Percentiles rank a stretch among this genome's conserved stretches.
Conservation (phyloP, 1,140 invertebrate species). For the Euura saliciscinereae region DNA sequence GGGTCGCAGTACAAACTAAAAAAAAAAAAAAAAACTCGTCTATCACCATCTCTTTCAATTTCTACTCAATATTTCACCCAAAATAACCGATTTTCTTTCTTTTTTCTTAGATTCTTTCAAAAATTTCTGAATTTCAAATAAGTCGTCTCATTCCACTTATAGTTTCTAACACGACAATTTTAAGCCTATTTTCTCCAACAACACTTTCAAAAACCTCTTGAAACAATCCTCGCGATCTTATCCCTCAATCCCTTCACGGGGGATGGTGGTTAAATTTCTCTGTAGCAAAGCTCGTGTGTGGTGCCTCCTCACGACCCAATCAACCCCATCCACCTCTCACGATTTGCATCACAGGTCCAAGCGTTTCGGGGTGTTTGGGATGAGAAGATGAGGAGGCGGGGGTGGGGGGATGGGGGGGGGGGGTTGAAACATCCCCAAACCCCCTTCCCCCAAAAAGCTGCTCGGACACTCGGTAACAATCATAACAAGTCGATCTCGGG, state of each 20-base stretch:
- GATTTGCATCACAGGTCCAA: constrained; percentile 57
- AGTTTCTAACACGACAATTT: too few relatives aligned
- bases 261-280: too few relatives aligned
- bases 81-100: too few relatives aligned
- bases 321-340: constrained; percentile 27
- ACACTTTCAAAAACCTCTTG: too few relatives aligned
- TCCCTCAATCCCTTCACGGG: too few relatives aligned
- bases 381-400: constrained; percentile 2
- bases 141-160: too few relatives aligned
- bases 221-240: too few relatives aligned
- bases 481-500: constrained; percentile 54
- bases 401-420: constrained; percentile 12
- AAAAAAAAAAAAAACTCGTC: not conserved
- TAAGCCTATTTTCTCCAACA: too few relatives aligned
- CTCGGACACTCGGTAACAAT: constrained; percentile 59
- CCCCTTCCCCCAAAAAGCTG: constrained; percentile 38
- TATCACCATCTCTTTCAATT: not conserved
- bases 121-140: too few relatives aligned
- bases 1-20: not conserved
- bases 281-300: too few relatives aligned
- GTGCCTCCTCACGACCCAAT: not conserved
- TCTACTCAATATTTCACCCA: too few relatives aligned
- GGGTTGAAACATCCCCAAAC: constrained; percentile 9
- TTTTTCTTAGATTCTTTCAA: too few relatives aligned
- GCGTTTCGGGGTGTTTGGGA: constrained; percentile 18